These are phyloP conservation scores for Schizopygopsis pylzovi DNA, from an alignment of 2,797 vertebrate species.

Conservation along the genomic window DNA sequence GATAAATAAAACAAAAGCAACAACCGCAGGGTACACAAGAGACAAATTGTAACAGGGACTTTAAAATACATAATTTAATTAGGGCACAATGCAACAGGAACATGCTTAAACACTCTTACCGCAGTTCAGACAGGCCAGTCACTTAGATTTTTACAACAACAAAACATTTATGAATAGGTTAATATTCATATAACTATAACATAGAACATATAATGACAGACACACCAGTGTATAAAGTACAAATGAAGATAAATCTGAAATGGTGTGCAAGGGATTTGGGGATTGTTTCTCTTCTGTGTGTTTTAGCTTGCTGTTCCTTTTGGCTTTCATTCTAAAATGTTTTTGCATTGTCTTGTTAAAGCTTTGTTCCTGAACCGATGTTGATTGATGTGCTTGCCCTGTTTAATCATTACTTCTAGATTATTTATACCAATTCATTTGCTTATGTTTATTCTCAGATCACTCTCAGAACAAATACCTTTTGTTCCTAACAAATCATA, in stretches of 20 bases:
- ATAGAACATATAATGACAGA: not conserved
- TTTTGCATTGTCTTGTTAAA: not conserved
- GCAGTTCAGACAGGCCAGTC: not conserved
- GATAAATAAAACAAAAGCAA: slow-evolving; percentile 68
- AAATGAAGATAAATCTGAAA: not conserved
- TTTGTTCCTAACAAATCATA: not conserved
- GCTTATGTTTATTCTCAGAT: not conserved
- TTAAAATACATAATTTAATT: slow-evolving; percentile 59
- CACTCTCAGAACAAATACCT: not conserved
- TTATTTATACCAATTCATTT: not conserved
- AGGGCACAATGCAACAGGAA: slow-evolving; percentile 52
- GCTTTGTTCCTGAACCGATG: not conserved
- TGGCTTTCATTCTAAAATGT: not conserved
- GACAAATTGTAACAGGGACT: slow-evolving; percentile 65
- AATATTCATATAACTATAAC: not conserved
- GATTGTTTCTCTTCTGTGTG: not conserved
- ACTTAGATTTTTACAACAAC: not conserved
- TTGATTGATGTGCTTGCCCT: not conserved
- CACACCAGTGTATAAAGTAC: not conserved
- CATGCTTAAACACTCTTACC: not conserved
- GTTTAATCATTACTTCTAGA: not conserved
- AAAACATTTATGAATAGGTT: not conserved
- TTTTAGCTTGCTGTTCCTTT: not conserved
- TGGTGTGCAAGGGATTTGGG: not conserved
- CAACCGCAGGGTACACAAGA: slow-evolving; percentile 59